phyloP scores from a whole-genome alignment of 2,113 vertebrate species.

The Apaloderma vittatum region DNA sequence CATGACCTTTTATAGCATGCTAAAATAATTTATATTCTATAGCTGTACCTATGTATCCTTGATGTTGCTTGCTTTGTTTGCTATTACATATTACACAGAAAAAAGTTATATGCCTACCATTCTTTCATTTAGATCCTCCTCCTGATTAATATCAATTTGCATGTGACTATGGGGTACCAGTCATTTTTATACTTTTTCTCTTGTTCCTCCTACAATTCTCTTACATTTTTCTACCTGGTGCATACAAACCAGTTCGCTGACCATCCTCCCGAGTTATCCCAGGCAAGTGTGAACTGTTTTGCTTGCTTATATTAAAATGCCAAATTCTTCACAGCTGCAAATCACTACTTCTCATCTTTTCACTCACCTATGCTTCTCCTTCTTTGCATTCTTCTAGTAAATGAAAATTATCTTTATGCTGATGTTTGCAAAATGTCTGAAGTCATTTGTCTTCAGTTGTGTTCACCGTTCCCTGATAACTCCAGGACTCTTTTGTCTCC shows the following conservation, averaged over 20 bases:
- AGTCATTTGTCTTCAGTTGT: background rate
- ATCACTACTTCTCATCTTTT: background rate
- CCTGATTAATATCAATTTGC: background rate
- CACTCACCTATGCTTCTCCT: background rate
- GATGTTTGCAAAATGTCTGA: background rate
- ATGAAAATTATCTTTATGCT: background rate
- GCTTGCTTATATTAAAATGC: background rate
- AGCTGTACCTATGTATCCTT: background rate
- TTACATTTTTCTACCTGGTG: background rate
- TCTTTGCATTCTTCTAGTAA: background rate
- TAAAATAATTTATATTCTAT: slow-evolving; percentile 38
- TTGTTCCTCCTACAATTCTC: background rate
- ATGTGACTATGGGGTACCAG: background rate
- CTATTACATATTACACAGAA: background rate
- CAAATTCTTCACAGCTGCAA: background rate
- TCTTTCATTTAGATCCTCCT: background rate
- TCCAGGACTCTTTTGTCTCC: background rate
- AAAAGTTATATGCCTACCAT: background rate
- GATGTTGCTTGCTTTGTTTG: background rate
- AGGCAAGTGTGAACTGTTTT: background rate
- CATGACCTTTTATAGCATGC: background rate
- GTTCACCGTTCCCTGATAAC: background rate
- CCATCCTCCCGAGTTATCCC: background rate
- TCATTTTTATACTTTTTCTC: background rate
- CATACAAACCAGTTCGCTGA: background rate